Base-by-base conservation (phyloP, 2,797 vertebrate species). In the Aplochiton taeniatus region DNA sequence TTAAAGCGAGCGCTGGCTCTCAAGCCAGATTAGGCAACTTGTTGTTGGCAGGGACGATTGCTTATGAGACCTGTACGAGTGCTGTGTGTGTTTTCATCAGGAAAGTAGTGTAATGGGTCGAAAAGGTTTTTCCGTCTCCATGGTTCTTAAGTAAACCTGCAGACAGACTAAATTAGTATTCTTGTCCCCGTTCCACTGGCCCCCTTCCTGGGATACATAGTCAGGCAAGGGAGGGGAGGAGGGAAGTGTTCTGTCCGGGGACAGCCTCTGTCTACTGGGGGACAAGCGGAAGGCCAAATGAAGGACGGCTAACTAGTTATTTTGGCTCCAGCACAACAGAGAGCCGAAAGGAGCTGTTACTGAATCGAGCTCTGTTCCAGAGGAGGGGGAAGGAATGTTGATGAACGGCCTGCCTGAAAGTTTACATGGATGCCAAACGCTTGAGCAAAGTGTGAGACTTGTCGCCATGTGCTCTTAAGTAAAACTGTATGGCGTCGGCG, bases 151-250 rank as follows among this genome's bases (percentile, higher is more conserved):
- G 65, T 79, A 83, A 66, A 69, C 77, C 52, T 75, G 63, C 56
- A 82, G 72, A 55, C 14, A 62, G 66, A 19, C 70, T 75, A 79
- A 79, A 84, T 90, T 89, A 79, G 87, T 89, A 89, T 90, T 88
- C 85, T 66, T 83, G 83, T 88, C 80, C 74, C 63, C 44, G 55
- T 61, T 54, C 58, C 66, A 59, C 18, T 65, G 20, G 65, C 18
- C 58, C 16, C 57, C 63, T 51, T 79, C 81, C 77, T 76, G 78
- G 77, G 79, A 86, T 75, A 77, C 73, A 74, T 82, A 58, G 77
- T 68, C 62, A 63, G 70, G 48, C 16, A 19, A 50, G 13, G 58
- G 55, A 60, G 65, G 56, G 79, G 71, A 14, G 55, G 51, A 79
- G 70, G 68, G 66, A 60, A 41, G 60, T 47, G 49, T 14, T 11